Conservation (phyloP, 2,888 invertebrate genomes). For the Horisme vitalbata region DNA sequence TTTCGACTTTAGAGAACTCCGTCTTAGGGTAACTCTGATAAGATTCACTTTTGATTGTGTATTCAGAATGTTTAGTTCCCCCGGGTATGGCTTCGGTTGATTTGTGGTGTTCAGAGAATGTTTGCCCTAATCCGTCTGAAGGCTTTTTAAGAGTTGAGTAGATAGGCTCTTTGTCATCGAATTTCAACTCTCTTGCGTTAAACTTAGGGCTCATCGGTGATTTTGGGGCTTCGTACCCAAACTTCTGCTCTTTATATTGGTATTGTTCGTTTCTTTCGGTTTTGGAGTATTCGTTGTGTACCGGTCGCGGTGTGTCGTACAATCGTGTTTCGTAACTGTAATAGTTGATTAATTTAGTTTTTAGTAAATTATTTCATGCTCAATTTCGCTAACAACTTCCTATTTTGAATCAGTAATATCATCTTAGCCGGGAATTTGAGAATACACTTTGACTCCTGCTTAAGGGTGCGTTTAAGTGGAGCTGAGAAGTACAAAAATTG, state of each 20-base stretch:
- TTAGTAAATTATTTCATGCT: conserved; percentile 12
- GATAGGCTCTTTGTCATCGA: conserved; percentile 71
- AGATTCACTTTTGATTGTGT: conserved; percentile 66
- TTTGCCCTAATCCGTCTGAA: conserved; percentile 69
- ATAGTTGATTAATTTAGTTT: conserved; percentile 49
- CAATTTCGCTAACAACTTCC: no score
- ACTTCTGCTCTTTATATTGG: conserved; percentile 59
- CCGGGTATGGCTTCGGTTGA: conserved; percentile 73
- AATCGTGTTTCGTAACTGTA: conserved; percentile 81
- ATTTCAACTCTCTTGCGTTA: conserved; percentile 76
- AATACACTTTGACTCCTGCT: no score
- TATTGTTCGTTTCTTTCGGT: conserved; percentile 63
- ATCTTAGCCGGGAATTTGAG: no score
- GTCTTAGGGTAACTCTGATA: conserved; percentile 71
- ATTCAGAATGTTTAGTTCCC: conserved; percentile 70
- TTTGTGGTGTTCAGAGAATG: conserved; percentile 69
- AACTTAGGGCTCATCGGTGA: conserved; percentile 75
- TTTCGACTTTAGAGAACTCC: conserved; percentile 61
- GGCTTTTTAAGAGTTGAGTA: conserved; percentile 70
- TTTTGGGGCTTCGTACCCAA: conserved; percentile 65
- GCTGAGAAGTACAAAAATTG: no score
- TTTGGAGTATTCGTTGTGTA: conserved; percentile 55
- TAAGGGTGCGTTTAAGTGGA: no score
- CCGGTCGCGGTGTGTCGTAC: conserved; percentile 78
- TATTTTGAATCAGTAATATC: no score